Evolutionary conservation across 2,797 vertebrate species (phyloP).

Genomic region (Atherinosoma microstoma): DNA sequence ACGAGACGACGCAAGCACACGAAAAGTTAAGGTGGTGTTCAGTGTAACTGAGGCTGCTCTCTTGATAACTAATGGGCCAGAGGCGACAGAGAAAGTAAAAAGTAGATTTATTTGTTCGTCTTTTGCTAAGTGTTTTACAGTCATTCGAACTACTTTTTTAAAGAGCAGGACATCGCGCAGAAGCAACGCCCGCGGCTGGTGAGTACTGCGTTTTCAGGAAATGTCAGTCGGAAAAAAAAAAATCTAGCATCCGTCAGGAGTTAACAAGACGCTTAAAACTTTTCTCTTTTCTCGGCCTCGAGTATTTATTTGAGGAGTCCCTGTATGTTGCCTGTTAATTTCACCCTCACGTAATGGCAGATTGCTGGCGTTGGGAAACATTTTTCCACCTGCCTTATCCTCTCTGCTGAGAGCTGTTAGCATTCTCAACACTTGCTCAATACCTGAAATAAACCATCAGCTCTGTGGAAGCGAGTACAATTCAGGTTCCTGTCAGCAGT

Average conservation of each 20-base stretch:
- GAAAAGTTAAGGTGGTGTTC: constrained; percentile 45
- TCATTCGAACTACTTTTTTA: neutral
- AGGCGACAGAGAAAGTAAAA: constrained; percentile 42
- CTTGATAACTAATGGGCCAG: constrained; percentile 51
- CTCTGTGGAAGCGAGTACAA: neutral
- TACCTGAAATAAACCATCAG: neutral
- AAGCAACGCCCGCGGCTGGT: constrained; percentile 66
- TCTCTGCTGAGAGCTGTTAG: neutral
- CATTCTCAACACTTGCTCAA: constrained; percentile 18
- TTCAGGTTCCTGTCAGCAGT: neutral
- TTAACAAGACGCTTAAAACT: constrained; percentile 18
- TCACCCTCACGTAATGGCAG: neutral
- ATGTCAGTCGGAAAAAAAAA: constrained; percentile 41
- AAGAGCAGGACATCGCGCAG: constrained; percentile 9
- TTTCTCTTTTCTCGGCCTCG: neutral
- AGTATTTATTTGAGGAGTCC: neutral
- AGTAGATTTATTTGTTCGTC: neutral
- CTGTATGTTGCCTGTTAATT: neutral
- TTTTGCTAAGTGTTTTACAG: neutral
- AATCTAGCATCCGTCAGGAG: constrained; percentile 55
- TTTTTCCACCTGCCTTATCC: constrained; percentile 33
- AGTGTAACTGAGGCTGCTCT: constrained; percentile 19
- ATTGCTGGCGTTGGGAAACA: neutral
- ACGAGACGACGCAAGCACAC: constrained; percentile 10
- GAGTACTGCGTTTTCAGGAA: constrained; percentile 76